These are phyloP conservation scores for Vireo griseus DNA, from an alignment of 2,797 vertebrate genomes.

Conservation along the genomic window DNA sequence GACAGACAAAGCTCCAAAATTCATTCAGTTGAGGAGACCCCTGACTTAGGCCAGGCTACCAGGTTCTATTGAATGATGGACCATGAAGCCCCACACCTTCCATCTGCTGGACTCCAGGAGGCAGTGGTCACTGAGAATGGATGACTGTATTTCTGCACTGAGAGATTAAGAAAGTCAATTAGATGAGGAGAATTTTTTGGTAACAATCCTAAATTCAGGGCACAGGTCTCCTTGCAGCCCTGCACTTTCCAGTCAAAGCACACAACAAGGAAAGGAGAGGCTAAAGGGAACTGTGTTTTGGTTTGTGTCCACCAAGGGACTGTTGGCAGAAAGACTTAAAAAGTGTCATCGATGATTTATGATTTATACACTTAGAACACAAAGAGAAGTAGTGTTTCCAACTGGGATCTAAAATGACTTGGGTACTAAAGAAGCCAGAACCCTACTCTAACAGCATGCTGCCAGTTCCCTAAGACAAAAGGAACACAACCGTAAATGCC, in stretches of 20 bases:
- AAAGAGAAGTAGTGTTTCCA: neutral
- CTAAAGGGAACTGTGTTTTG: neutral
- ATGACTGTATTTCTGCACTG: neutral
- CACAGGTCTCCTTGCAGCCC: neutral
- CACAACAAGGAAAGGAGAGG: neutral
- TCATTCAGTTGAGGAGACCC: neutral
- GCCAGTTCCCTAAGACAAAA: neutral
- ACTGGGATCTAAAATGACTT: neutral
- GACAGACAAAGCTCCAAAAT: neutral
- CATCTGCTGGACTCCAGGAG: neutral
- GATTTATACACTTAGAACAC: neutral
- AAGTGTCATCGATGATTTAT: neutral
- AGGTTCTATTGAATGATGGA: neutral
- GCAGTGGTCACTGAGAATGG: neutral
- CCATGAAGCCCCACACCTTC: neutral
- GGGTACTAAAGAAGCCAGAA: neutral
- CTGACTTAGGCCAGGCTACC: neutral
- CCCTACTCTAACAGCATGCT: neutral
- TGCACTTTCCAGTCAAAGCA: neutral
- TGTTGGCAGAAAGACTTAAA: neutral
- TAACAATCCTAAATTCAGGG: neutral
- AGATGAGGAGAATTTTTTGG: neutral
- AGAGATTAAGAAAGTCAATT: neutral
- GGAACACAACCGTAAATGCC: neutral
- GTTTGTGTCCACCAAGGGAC: neutral